Base-by-base conservation (phyloP, 1,140 invertebrate genomes). In the Drosophila lacertosa region DNA sequence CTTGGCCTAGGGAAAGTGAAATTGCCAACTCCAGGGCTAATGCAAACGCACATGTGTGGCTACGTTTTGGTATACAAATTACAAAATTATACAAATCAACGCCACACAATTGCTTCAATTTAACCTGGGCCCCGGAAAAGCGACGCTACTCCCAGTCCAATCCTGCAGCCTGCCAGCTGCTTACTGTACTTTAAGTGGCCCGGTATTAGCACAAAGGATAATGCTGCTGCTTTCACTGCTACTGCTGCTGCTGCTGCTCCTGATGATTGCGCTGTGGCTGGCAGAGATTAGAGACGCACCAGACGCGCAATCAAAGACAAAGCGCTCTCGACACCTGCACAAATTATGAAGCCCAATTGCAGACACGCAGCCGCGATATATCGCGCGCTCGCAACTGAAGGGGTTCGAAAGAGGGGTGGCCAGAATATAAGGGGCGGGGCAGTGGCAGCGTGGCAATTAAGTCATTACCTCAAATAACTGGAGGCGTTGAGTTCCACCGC, bases 51-150 rank as follows among this genome's bases (percentile, higher is more conserved):
- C 76, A 74, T 86, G 81, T 88, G 82, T 81, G 82, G 81, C 81
- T 69, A 88, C 82, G 74, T 70, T 75, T 67, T 68, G 82, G 82
- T 88, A 88, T 88, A 88, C 82, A 88, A 88, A 88, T 88, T 88
- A 88, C 82, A 75, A 88, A 88, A 88, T 88, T 88, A 88, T 88
- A 88, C 82, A 88, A 88, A 88, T 88, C 82, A 88, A 88, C 81
- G 83, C 59, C 74, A 65, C 66, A 88, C 82, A 88, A 88, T 88
- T 88, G 82, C 82, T 82, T 77, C 82, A 88, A 88, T 88, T 88
- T 84, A 88, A 81, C 74, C 75, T 57, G 65, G 64, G 32, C 54
- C 13, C 33, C n/a, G n/a, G n/a, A 24, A 13, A 4, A 1, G 16
- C 13, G 18, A n/a, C 16, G 6, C 18, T 18, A 22, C 13, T 10